Conservation (phyloP, 1,140 invertebrate species). For the Drosophila bocki region DNA sequence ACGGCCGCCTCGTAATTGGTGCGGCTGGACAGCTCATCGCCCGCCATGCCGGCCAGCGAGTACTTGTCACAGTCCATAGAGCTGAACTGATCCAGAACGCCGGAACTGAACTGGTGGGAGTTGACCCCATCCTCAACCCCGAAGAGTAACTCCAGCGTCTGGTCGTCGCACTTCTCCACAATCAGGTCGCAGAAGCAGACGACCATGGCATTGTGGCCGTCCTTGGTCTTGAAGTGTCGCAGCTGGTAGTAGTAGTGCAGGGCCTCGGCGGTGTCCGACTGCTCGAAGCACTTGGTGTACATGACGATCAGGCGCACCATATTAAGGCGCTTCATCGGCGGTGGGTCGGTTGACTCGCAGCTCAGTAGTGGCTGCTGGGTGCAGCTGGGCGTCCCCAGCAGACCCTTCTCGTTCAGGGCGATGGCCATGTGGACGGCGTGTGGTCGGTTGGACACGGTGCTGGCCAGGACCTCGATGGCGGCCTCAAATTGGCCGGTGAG, state of each 20-base stretch:
- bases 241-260: slow-evolving; percentile 96
- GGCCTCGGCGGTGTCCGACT: slow-evolving; percentile 93
- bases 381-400: slow-evolving; percentile 89
- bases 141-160: slow-evolving; percentile 90
- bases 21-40: slow-evolving; percentile 90
- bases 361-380: slow-evolving; percentile 86
- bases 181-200: slow-evolving; percentile 93
- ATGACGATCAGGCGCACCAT: slow-evolving; percentile 93
- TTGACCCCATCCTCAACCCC: slow-evolving; percentile 90
- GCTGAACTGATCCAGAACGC: slow-evolving; percentile 87
- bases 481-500: slow-evolving; percentile 98
- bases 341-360: slow-evolving; percentile 90
- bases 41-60: slow-evolving; percentile 87
- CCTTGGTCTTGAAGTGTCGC: slow-evolving; percentile 90
- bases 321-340: slow-evolving; percentile 93
- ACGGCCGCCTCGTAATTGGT: slow-evolving; percentile 96
- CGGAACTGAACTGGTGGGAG: slow-evolving; percentile 32
- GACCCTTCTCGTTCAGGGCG: slow-evolving; percentile 93
- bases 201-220: slow-evolving; percentile 93
- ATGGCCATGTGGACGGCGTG: slow-evolving; percentile 97
- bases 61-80: slow-evolving; percentile 86
- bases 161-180: slow-evolving; percentile 88
- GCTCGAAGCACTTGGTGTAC: slow-evolving; percentile 96
- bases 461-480: slow-evolving; percentile 96
- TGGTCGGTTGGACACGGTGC: slow-evolving; percentile 89